These are phyloP conservation scores for Holocentrus rufus DNA, from an alignment of 2,797 vertebrate genomes.

Conservation along the genomic window DNA sequence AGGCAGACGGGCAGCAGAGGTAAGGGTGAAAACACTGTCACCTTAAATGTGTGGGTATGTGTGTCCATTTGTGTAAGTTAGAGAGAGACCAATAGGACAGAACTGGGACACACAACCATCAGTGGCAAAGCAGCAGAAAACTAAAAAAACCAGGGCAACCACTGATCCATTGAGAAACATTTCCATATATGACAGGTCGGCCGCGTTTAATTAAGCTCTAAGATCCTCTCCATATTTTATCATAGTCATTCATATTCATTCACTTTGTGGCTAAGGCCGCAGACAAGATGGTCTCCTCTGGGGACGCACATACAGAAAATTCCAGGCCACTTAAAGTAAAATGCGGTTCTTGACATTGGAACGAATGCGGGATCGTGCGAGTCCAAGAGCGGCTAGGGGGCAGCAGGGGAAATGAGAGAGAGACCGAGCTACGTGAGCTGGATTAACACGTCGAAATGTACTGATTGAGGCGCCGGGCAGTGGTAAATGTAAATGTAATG, in stretches of 20 bases:
- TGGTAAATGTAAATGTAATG: neutral
- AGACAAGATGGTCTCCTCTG: constrained; percentile 21
- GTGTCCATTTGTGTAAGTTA: constrained; percentile 45
- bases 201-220: constrained; percentile 67
- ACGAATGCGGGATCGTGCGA: constrained; percentile 20
- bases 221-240: constrained; percentile 68
- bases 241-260: constrained; percentile 67
- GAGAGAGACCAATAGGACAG: constrained; percentile 58
- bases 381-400: constrained; percentile 18
- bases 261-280: constrained; percentile 7
- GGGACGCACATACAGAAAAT: constrained; percentile 26
- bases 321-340: constrained; percentile 31
- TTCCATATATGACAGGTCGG: constrained; percentile 67
- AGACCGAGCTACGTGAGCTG: constrained; percentile 16
- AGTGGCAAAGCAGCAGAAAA: constrained; percentile 49
- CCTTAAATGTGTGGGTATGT: constrained; percentile 1
- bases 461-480: constrained; percentile 23
- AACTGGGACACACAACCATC: constrained; percentile 73
- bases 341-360: constrained; percentile 22
- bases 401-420: constrained; percentile 11
- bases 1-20: constrained; percentile 9
- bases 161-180: constrained; percentile 65
- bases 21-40: constrained; percentile 10
- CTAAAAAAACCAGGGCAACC: constrained; percentile 71
- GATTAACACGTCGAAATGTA: constrained; percentile 55